phyloP scores from a whole-genome alignment of 2,888 invertebrate genomes.

The Saturnia japonica region DNA sequence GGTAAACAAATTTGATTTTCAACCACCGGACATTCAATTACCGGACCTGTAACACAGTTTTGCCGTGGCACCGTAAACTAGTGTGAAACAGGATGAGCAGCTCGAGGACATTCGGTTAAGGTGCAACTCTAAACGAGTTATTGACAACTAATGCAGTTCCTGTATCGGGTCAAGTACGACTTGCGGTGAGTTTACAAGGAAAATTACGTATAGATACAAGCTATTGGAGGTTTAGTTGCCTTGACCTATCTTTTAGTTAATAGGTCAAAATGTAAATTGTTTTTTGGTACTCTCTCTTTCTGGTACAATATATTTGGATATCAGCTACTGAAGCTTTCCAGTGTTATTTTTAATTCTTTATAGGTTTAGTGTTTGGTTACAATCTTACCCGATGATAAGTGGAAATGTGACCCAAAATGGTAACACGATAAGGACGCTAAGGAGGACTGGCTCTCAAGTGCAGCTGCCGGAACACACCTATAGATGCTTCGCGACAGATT shows the following conservation, averaged over 20 bases:
- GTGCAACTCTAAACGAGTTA: slow-evolving; percentile 49
- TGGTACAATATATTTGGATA: too few species aligned
- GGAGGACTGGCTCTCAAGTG: too few species aligned
- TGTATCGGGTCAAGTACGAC: slow-evolving; percentile 39
- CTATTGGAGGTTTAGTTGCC: slow-evolving; percentile 3
- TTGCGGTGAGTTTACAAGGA: slow-evolving; percentile 11
- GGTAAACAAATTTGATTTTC: slow-evolving; percentile 21
- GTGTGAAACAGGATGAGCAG: slow-evolving; percentile 19
- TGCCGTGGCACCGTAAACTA: not conserved
- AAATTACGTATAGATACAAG: slow-evolving; percentile 1
- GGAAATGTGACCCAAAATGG: too few species aligned
- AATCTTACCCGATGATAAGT: too few species aligned
- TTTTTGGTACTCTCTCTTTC: too few species aligned
- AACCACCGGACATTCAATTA: slow-evolving; percentile 25
- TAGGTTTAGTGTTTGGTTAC: too few species aligned
- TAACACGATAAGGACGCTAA: too few species aligned
- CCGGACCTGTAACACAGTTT: slow-evolving; percentile 20
- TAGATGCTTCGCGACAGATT: too few species aligned
- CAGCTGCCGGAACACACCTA: too few species aligned
- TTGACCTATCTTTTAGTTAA: slow-evolving; percentile 9
- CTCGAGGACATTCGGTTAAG: slow-evolving; percentile 42
- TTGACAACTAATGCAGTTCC: slow-evolving; percentile 48
- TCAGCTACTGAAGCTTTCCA: too few species aligned
- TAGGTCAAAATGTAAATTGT: not conserved
- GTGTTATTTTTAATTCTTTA: too few species aligned